Evolutionary conservation across 2,797 vertebrate genomes (phyloP).

Genomic region (Xyrichtys novacula): DNA sequence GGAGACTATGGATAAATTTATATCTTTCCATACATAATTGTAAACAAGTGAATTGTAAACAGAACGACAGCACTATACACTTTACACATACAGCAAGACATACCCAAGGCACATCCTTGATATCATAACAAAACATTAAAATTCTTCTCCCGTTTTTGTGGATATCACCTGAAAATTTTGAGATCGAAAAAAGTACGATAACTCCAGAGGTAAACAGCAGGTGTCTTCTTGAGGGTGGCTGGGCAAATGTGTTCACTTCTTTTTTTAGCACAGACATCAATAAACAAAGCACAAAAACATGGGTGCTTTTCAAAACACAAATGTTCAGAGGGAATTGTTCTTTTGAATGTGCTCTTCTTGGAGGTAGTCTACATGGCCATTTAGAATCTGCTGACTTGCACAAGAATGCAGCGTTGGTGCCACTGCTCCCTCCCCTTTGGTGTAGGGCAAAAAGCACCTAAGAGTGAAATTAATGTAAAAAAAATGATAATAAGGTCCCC

Average conservation of each 20-base stretch:
- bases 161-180: constrained; percentile 46
- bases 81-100: constrained; percentile 68
- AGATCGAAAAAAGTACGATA: constrained; percentile 54
- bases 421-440: constrained; percentile 29
- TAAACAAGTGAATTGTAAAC: constrained; percentile 83
- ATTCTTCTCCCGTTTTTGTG: constrained; percentile 59
- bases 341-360: constrained; percentile 27
- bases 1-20: constrained; percentile 66
- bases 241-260: constrained; percentile 36
- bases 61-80: constrained; percentile 74
- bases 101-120: constrained; percentile 83
- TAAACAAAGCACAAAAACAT: constrained; percentile 32
- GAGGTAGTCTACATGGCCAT: constrained; percentile 35
- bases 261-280: constrained; percentile 43
- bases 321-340: constrained; percentile 4
- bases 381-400: constrained; percentile 24
- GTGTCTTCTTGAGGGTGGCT: constrained; percentile 22
- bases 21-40: constrained; percentile 67
- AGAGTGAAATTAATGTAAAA: constrained; percentile 22
- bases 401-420: constrained; percentile 14
- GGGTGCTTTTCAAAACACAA: constrained; percentile 25
- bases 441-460: constrained; percentile 39
- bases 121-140: constrained; percentile 72
- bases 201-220: constrained; percentile 64
- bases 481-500: constrained; percentile 1